phyloP scores from a whole-genome alignment of 2,888 invertebrate species.

The Eristalis intricaria region DNA sequence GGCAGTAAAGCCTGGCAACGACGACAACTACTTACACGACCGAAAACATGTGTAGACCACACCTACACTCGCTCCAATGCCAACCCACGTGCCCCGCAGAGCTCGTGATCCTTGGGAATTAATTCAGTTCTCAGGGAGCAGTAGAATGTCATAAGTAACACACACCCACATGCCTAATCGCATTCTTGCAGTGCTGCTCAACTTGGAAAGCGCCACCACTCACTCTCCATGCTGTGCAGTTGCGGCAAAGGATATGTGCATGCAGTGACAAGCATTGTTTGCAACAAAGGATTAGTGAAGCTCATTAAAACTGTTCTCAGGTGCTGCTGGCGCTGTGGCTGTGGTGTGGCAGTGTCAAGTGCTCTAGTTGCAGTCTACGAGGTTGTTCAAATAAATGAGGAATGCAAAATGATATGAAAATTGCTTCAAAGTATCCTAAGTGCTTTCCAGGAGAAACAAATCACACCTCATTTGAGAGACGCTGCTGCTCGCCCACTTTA shows the following conservation, averaged over 20 bases:
- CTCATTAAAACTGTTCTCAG: not conserved
- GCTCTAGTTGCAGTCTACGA: not conserved
- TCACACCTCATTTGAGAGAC: not conserved
- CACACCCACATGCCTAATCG: conserved; percentile 1
- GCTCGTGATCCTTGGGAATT: not conserved
- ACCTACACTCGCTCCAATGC: not conserved
- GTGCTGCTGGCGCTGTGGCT: not conserved
- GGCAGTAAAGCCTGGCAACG: not conserved
- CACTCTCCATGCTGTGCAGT: not conserved
- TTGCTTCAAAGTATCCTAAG: not conserved
- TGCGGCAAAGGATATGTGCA: not conserved
- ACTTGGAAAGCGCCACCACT: not conserved
- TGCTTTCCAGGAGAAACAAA: not conserved
- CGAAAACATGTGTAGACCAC: not conserved
- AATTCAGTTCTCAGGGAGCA: not conserved
- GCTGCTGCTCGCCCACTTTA: too few relatives aligned
- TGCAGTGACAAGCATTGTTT: not conserved
- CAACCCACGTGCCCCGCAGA: not conserved
- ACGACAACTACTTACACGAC: not conserved
- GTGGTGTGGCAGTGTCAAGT: not conserved
- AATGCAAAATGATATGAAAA: not conserved
- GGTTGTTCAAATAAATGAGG: not conserved
- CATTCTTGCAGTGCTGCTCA: not conserved
- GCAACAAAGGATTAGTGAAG: not conserved
- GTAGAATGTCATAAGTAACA: not conserved